Evolutionary conservation across 2,888 invertebrate species (phyloP).

Genomic region (Sepioteuthis lessoniana): DNA sequence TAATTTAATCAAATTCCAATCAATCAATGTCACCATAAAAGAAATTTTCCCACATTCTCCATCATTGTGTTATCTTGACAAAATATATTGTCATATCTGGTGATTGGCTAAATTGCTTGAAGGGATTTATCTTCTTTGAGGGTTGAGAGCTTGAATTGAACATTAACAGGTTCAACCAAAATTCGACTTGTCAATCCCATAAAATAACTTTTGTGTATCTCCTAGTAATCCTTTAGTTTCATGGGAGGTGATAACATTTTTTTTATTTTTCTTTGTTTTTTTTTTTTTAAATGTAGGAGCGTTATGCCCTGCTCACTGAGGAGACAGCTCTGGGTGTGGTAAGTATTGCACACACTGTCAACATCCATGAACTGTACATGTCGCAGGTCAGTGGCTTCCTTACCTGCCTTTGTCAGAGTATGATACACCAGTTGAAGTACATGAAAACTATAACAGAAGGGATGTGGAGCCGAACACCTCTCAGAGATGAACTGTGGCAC

Average conservation of each 20-base stretch:
- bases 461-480: not conserved
- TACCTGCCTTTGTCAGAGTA: not conserved
- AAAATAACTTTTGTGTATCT: too few relatives aligned
- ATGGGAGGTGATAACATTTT: not conserved
- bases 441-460: not conserved
- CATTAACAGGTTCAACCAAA: too few relatives aligned
- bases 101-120: too few relatives aligned
- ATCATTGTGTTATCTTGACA: too few relatives aligned
- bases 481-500: constrained; percentile 37
- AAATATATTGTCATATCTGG: too few relatives aligned
- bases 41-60: too few relatives aligned
- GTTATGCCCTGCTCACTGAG: not conserved
- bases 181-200: too few relatives aligned
- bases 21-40: too few relatives aligned
- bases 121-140: too few relatives aligned
- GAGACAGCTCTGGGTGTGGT: not conserved
- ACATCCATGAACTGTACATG: not conserved
- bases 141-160: too few relatives aligned
- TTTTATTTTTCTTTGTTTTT: not conserved
- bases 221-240: too few relatives aligned
- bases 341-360: not conserved
- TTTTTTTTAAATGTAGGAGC: not conserved
- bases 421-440: not conserved
- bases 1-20: too few relatives aligned
- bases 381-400: not conserved